Evolutionary conservation across 2,888 invertebrate genomes (phyloP), one percentile per base, ranked within the genome.

Genomic region (Sphaerophoria taeniata): DNA sequence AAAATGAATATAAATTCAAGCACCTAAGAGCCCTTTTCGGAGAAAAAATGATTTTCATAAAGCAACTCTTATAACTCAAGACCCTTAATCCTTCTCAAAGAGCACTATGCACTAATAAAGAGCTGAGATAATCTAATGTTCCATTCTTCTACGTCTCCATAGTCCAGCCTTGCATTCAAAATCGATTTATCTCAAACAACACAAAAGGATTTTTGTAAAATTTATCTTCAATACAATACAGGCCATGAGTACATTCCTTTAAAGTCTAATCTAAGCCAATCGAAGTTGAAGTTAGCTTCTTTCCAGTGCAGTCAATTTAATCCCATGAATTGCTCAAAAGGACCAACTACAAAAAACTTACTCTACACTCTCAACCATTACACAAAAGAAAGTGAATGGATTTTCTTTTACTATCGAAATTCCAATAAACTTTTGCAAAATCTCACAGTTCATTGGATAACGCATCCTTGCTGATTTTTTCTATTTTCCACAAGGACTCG

Each of bases 71-170:
- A 24, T 9, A 45, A 45, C 31, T 45, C 31, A n/a, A 45, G 45
- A 31, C 61, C 45, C 31, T n/a, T 31, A 61, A 61, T 61, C 61
- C 45, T 61, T 45, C 31, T 34, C 45, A 7, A 45, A 61, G 45
- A 61, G 24, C 24, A 43, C 43, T 24, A 43, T 60, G 43, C 31
- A 60, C 39, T 43, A 60, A 43, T 60, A 60, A 60, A 47, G 60
- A 39, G 53, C 47, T 36, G 31, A 34, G 74, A 80, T 70, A 49
- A 70, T 69, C 63, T n/a, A 33, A 75, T 69, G 61, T 70, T 75
- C 61, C 47, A 63, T 70, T 49, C 39, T 36, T 49, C 24, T 55
- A 47, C 9, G 63, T 49, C 33, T 36, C 34, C 24, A 36, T 55
- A 53, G 45, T 45, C 34, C 31, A 76, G 55, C 69, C 49, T 55